Evolutionary conservation across 2,113 vertebrate species (phyloP), one percentile per base, ranked within the genome.

Genomic region (Hemicordylus capensis): DNA sequence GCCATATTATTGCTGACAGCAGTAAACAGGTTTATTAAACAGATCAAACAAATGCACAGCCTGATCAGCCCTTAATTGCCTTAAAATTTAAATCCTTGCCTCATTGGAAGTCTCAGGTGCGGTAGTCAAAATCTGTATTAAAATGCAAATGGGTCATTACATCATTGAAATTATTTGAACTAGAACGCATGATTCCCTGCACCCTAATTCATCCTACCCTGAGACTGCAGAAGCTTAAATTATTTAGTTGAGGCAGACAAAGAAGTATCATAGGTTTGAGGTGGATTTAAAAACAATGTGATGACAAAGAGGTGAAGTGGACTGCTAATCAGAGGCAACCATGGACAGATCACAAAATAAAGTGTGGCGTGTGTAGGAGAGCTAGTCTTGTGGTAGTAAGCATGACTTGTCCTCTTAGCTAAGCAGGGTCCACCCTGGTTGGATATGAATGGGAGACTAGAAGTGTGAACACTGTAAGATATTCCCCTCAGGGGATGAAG

Each of bases 121-220:
- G 91, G 39, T 34, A 90, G 72, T 92, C 56, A 92, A 93, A 94
- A 92, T 81, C 90, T 91, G 85, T 86, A 94, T 96, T 95, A 95
- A 96, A 95, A 96, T 95, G 94, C 91, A 95, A 95, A 95, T 95
- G 79, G 76, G 66, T 87, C 92, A 94, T 93, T 94, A 95, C 94
- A 91, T 94, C 95, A 92, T 92, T 93, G 81, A 91, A 92, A 76
- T 19, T 90, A 89, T 92, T 96, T 93, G 90, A 96, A 90, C 92
- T 26, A 34, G 74, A 92, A 91, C 91, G 31, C 79, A 26, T 67
- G 87, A 85, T 90, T 92, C 87, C 88, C 34, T 88, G 91, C 86
- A 88, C 80, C 42, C 4, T 75, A 80, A 72, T 90, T 81, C 42
- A 85, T 34, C 76, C 77, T 94, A 67, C 73, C 84, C 85, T 77